These are phyloP conservation scores for Ectemnius continuus DNA, from an alignment of 2,888 invertebrate species.

Conservation along the genomic window DNA sequence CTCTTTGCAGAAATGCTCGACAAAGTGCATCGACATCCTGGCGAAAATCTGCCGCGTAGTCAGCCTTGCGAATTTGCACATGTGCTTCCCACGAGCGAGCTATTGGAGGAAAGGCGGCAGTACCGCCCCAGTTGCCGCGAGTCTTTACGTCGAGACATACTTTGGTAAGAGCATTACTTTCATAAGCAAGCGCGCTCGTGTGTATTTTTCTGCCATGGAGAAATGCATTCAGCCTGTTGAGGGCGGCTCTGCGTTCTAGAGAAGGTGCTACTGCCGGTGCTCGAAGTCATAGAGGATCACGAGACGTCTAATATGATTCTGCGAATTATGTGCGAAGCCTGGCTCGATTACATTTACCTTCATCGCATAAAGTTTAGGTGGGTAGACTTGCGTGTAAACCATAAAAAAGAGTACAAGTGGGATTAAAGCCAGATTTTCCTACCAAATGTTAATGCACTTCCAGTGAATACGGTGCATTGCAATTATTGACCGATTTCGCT, in stretches of 20 bases:
- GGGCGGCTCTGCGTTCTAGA: conserved; percentile 79
- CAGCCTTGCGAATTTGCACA: conserved; percentile 88
- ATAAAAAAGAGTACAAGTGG: too few species aligned
- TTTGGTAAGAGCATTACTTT: conserved; percentile 79
- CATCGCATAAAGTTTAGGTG: conserved; percentile 90
- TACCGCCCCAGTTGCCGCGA: conserved; percentile 78
- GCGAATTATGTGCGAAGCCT: conserved; percentile 90
- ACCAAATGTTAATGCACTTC: conserved; percentile 1
- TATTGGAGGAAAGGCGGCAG: conserved; percentile 82
- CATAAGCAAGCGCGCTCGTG: too few species aligned
- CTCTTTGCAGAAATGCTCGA: conserved; percentile 82
- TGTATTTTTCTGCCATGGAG: not conserved
- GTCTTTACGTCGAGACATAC: conserved; percentile 86
- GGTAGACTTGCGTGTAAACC: conserved; percentile 64
- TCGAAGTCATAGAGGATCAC: conserved; percentile 86
- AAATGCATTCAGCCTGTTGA: not conserved
- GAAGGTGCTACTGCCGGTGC: conserved; percentile 87
- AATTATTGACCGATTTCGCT: conserved; percentile 89
- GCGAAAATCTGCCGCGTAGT: conserved; percentile 87
- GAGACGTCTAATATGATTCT: conserved; percentile 87
- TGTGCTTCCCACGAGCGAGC: conserved; percentile 86
- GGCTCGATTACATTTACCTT: conserved; percentile 91
- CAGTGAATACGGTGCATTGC: conserved; percentile 87
- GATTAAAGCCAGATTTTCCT: too few species aligned
- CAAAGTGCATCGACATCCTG: conserved; percentile 85